phyloP scores from a whole-genome alignment of 2,113 vertebrate genomes.

The Bolborhynchus lineola region DNA sequence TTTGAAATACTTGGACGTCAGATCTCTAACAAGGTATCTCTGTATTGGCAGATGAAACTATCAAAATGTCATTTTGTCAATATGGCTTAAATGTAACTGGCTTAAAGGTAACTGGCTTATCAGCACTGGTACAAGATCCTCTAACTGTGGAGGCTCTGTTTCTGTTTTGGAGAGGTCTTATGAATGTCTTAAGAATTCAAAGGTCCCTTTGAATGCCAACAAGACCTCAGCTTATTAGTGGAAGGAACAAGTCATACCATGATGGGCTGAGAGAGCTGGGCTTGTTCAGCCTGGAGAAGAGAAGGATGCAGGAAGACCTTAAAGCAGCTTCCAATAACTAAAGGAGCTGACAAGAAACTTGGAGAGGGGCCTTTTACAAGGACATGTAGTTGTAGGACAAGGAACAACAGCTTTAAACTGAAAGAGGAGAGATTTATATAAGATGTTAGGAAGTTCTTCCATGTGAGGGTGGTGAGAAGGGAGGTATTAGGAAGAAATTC shows the following conservation, averaged over 20 bases:
- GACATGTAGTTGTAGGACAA: not conserved
- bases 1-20: not conserved
- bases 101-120: not conserved
- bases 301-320: not conserved
- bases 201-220: not conserved
- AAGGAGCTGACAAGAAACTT: not conserved
- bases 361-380: not conserved
- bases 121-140: not conserved
- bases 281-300: not conserved
- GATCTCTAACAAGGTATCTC: not conserved
- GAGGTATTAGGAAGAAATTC: too few species aligned
- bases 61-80: not conserved
- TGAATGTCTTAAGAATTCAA: too few species aligned
- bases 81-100: rapidly evolving
- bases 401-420: not conserved
- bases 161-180: not conserved
- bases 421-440: not conserved
- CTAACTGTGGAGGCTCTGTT: not conserved
- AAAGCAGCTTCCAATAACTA: not conserved
- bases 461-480: not conserved
- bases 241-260: not conserved
- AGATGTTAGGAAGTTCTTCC: not conserved
- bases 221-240: not conserved
- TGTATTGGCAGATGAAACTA: not conserved
- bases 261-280: not conserved